These are phyloP conservation scores for Cygnus atratus DNA, from an alignment of 2,113 vertebrate genomes.

Conservation along the genomic window DNA sequence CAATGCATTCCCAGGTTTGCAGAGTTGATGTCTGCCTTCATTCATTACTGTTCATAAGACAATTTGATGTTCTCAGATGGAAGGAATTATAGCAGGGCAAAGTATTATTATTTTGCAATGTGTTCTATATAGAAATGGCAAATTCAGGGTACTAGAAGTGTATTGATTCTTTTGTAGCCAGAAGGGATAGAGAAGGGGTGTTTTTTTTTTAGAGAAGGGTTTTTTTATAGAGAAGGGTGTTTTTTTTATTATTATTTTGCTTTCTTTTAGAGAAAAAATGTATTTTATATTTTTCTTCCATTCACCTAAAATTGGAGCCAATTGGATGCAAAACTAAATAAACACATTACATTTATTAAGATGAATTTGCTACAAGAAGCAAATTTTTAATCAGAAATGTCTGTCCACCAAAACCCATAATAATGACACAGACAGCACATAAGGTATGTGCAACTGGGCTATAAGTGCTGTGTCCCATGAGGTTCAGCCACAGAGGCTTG, in stretches of 20 bases:
- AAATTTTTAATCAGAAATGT: neutral
- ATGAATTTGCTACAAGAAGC: neutral
- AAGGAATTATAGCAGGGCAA: neutral
- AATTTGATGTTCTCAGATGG: neutral
- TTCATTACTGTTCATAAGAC: neutral
- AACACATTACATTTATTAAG: neutral
- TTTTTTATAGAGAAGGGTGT: too few relatives aligned
- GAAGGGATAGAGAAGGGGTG: neutral
- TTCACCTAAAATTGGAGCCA: neutral
- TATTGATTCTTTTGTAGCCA: neutral
- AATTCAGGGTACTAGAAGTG: neutral
- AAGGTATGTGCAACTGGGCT: neutral
- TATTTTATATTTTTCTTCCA: neutral
- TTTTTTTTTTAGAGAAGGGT: too few relatives aligned
- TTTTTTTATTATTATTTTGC: neutral
- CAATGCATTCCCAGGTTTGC: neutral
- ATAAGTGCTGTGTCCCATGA: neutral
- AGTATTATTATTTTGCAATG: neutral
- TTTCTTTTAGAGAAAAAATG: neutral
- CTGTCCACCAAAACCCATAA: neutral
- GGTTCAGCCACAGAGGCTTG: rapidly evolving
- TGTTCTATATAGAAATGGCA: neutral
- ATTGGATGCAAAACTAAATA: neutral
- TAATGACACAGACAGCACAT: too few relatives aligned
- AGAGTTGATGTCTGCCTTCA: neutral